These are phyloP conservation scores for Oreortyx pictus DNA, from an alignment of 2,797 vertebrate species.

Conservation along the genomic window DNA sequence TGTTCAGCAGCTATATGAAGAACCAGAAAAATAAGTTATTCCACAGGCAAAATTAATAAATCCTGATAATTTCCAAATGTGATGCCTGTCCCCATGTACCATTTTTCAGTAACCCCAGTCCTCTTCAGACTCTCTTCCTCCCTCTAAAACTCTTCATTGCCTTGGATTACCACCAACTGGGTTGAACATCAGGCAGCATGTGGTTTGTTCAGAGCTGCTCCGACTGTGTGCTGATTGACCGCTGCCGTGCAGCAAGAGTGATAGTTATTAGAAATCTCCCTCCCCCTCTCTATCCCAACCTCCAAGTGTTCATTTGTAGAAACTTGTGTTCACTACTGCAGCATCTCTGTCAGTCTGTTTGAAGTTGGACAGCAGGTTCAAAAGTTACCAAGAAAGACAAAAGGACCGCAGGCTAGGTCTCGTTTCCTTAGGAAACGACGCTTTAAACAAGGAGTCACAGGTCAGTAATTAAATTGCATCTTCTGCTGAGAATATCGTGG, in stretches of 20 bases:
- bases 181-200: background rate
- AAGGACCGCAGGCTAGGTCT: background rate
- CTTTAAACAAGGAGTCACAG: background rate
- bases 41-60: background rate
- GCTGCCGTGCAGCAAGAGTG: background rate
- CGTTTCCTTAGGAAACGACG: background rate
- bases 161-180: background rate
- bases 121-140: background rate
- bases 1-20: background rate
- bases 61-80: background rate
- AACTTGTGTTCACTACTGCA: background rate
- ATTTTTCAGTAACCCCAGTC: background rate
- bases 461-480: background rate
- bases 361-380: background rate
- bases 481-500: slow-evolving; percentile 11
- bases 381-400: background rate
- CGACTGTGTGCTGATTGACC: background rate
- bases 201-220: background rate
- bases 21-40: background rate
- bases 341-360: background rate
- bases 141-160: background rate
- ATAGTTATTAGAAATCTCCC: background rate
- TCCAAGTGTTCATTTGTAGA: background rate
- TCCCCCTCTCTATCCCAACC: background rate
- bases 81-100: background rate